Percentiles rank a stretch among this genome's conserved stretches.
Conservation (phyloP, 2,113 vertebrate genomes). For the Micronycteris hirsuta region DNA sequence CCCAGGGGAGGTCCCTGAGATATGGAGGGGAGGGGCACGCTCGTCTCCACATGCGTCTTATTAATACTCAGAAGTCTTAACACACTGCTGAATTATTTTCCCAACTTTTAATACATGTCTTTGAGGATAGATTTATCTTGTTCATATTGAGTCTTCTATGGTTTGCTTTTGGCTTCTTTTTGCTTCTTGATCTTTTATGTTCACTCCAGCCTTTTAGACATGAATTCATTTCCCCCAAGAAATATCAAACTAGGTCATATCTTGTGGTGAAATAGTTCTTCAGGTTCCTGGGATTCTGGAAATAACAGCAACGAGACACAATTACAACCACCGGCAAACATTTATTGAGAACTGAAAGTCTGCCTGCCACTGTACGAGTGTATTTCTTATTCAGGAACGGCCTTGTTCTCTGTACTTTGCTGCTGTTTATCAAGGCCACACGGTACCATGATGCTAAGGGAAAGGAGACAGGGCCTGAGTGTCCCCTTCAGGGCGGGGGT, state of each 20-base stretch:
- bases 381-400: neutral
- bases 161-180: constrained; percentile 15
- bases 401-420: neutral
- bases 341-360: neutral
- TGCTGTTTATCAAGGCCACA: neutral
- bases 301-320: constrained; percentile 42
- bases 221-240: constrained; percentile 51
- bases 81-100: neutral
- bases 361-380: neutral
- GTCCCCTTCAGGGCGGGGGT: neutral
- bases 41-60: neutral
- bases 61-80: neutral
- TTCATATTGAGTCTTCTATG: neutral
- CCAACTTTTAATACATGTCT: neutral
- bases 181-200: constrained; percentile 42
- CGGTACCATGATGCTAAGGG: neutral
- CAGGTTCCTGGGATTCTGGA: constrained; percentile 55
- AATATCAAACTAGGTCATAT: constrained; percentile 53
- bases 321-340: neutral
- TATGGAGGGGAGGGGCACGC: neutral
- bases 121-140: constrained; percentile 17
- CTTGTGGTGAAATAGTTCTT: constrained; percentile 31
- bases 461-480: neutral
- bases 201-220: constrained; percentile 21
- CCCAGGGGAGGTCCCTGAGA: neutral